A percentile compares a stretch with the other conserved stretches of the same genome.
Evolutionary conservation across 2,113 vertebrate species (phyloP).

Genomic region (Thinocorus orbignyianus): DNA sequence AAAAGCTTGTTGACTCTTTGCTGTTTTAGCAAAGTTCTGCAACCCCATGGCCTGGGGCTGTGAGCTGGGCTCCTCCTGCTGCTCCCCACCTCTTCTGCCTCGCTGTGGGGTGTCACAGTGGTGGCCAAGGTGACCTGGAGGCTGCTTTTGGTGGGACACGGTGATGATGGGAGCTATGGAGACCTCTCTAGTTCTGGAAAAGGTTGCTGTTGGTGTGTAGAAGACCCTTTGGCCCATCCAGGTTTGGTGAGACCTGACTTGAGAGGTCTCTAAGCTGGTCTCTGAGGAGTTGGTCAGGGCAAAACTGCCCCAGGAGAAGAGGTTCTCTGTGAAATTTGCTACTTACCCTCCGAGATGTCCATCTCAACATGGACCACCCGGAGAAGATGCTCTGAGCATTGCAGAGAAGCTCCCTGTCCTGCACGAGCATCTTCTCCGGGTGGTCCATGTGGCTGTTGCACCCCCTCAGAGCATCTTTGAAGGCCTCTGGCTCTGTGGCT

Average conservation of each 20-base stretch:
- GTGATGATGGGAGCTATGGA: accelerated
- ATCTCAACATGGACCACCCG: no score
- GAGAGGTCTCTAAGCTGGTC: background rate
- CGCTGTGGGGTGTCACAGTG: accelerated
- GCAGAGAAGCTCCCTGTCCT: no score
- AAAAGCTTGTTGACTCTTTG: background rate
- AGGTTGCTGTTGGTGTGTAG: background rate
- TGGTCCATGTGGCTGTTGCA: background rate
- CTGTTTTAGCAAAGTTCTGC: background rate
- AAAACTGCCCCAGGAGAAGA: background rate
- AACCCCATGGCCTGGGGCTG: accelerated
- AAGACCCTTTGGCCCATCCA: background rate
- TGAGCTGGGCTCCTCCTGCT: background rate
- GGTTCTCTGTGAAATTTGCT: accelerated
- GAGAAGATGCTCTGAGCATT: no score
- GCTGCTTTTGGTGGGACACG: background rate
- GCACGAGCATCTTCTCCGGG: no score
- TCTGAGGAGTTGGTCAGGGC: background rate
- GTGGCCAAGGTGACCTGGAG: background rate
- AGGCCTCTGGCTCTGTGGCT: accelerated
- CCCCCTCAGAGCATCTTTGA: background rate
- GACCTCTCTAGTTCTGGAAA: background rate
- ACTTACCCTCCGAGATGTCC: background rate
- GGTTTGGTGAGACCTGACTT: background rate
- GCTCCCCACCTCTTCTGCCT: background rate